phyloP scores from a whole-genome alignment of 2,888 invertebrate species.

The Hanleya hanleyi region DNA sequence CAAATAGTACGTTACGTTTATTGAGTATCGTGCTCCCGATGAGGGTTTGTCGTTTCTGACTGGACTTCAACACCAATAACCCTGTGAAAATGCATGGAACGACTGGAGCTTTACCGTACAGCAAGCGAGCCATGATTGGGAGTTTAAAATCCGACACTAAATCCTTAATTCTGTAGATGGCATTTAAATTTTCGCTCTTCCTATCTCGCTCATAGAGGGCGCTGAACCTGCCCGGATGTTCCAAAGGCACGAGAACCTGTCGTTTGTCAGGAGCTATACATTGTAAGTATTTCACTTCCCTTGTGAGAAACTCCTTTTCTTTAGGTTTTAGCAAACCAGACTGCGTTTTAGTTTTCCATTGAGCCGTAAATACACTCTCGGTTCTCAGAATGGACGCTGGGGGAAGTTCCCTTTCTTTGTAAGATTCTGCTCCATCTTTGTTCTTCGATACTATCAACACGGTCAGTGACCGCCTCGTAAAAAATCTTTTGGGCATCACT shows the following conservation, averaged over 20 bases:
- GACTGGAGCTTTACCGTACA: slow-evolving; percentile 62
- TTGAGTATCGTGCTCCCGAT: slow-evolving; percentile 56
- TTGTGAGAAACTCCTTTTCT: slow-evolving; percentile 51
- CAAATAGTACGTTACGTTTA: slow-evolving; percentile 61
- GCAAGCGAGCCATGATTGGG: slow-evolving; percentile 58
- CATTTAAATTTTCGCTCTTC: slow-evolving; percentile 37
- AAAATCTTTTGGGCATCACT: slow-evolving; percentile 55
- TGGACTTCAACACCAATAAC: slow-evolving; percentile 48
- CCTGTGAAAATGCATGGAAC: slow-evolving; percentile 64
- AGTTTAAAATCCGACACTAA: slow-evolving; percentile 49
- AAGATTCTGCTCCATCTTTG: slow-evolving; percentile 37
- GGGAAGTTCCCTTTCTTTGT: slow-evolving; percentile 50
- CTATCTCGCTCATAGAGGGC: slow-evolving; percentile 55
- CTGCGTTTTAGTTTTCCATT: slow-evolving; percentile 56
- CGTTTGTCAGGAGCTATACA: slow-evolving; percentile 48
- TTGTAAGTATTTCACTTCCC: slow-evolving; percentile 59
- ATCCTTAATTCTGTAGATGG: slow-evolving; percentile 61
- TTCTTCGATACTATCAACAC: slow-evolving; percentile 43
- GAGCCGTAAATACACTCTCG: slow-evolving; percentile 55
- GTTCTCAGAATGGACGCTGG: slow-evolving; percentile 54
- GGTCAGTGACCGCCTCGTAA: slow-evolving; percentile 54
- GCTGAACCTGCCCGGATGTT: slow-evolving; percentile 57
- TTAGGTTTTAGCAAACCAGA: slow-evolving; percentile 56
- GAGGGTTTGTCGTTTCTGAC: slow-evolving; percentile 42
- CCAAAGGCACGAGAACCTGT: slow-evolving; percentile 55